A percentile compares a stretch with the other conserved stretches of the same genome.
These are phyloP conservation scores for Melipona quadrifasciata DNA, from an alignment of 1,140 invertebrate genomes.

Conservation along the genomic window DNA sequence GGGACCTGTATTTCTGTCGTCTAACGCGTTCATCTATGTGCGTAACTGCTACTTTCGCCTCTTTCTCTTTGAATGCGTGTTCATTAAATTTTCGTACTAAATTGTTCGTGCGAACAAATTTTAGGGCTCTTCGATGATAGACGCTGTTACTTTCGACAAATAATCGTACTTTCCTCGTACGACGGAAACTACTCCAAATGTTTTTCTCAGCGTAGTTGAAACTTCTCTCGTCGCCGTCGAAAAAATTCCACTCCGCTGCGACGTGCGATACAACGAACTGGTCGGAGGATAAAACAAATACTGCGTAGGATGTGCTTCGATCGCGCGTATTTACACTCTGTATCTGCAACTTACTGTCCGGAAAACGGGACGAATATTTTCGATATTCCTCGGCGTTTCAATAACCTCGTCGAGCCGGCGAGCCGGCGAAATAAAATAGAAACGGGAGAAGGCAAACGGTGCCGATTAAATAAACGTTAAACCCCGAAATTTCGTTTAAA, in stretches of 20 bases:
- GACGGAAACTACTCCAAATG: not conserved
- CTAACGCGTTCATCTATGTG: too few relatives aligned
- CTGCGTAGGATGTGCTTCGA: not conserved
- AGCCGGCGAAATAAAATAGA: not conserved
- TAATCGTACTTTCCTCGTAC: too few relatives aligned
- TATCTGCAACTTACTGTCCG: not conserved
- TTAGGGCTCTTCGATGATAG: too few relatives aligned
- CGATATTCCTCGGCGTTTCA: not conserved
- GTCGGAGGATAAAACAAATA: not conserved
- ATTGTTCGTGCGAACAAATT: too few relatives aligned
- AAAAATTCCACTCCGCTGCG: not conserved
- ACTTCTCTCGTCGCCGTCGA: not conserved
- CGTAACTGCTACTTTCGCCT: too few relatives aligned
- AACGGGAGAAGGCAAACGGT: not conserved
- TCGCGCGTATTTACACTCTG: not conserved
- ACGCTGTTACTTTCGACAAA: too few relatives aligned
- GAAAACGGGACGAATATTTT: not conserved
- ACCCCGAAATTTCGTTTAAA: slow-evolving; percentile 35
- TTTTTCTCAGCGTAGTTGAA: not conserved
- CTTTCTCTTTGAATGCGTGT: too few relatives aligned
- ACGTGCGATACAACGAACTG: not conserved
- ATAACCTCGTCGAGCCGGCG: not conserved
- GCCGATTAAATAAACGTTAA: slow-evolving; percentile 47
- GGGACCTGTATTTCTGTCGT: too few relatives aligned
- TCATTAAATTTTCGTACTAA: too few relatives aligned